phyloP scores from a whole-genome alignment of 2,888 invertebrate genomes.

The Crossocerus cetratus region DNA sequence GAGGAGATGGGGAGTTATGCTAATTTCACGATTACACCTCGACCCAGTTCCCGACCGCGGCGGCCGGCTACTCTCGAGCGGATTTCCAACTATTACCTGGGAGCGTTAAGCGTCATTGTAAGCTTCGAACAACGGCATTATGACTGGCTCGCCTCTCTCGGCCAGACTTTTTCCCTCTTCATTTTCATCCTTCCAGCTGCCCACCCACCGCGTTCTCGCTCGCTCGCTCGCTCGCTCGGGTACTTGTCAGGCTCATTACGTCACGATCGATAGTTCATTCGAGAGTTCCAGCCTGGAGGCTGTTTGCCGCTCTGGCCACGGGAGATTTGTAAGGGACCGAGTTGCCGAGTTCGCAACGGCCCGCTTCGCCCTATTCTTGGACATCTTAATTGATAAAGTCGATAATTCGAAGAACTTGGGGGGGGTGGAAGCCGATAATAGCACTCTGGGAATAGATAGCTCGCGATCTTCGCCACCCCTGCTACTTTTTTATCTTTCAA shows the following conservation, averaged over 20 bases:
- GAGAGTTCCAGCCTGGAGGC: slow-evolving; percentile 12
- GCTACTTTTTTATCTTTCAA: not conserved
- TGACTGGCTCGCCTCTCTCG: slow-evolving; percentile 35
- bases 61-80: slow-evolving; percentile 43
- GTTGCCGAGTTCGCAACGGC: slow-evolving; percentile 14
- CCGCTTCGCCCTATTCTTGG: slow-evolving; percentile 4
- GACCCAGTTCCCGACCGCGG: slow-evolving; percentile 63
- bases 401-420: not conserved
- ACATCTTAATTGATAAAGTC: not conserved
- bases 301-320: slow-evolving; percentile 14
- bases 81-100: slow-evolving; percentile 54
- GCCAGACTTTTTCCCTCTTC: slow-evolving; percentile 20
- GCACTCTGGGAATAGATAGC: not conserved
- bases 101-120: slow-evolving; percentile 45
- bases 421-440: not conserved
- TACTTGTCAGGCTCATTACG: slow-evolving; percentile 58
- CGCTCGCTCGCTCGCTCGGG: slow-evolving; percentile 6
- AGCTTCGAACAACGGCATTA: slow-evolving; percentile 46
- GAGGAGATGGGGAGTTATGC: slow-evolving; percentile 60
- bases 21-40: slow-evolving; percentile 67
- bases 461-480: not conserved
- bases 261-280: slow-evolving; percentile 48
- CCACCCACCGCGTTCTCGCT: slow-evolving; percentile 11
- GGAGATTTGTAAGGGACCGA: slow-evolving; percentile 14
- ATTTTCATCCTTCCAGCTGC: slow-evolving; percentile 14